Conservation (phyloP, 2,888 invertebrate genomes). For the Limnephilus rhombicus region DNA sequence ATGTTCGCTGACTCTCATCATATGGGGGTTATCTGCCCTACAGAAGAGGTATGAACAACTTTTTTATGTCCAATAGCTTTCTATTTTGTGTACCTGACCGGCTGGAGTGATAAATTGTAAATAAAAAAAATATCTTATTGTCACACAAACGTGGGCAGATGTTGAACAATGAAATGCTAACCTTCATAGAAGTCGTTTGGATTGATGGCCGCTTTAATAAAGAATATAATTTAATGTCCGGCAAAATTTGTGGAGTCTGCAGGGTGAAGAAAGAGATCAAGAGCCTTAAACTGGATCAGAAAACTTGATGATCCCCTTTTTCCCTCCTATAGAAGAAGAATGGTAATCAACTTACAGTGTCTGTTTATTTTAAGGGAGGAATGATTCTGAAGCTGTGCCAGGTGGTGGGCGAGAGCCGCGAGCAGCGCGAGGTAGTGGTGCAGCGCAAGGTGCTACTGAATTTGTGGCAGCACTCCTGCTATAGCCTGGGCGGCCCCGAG, state of each 20-base stretch:
- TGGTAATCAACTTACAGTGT: background rate
- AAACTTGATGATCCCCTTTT: background rate
- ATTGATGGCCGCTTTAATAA: too few relatives aligned
- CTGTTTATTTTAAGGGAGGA: constrained; percentile 70
- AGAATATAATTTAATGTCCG: background rate
- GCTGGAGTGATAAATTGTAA: too few relatives aligned
- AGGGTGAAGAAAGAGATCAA: too few relatives aligned
- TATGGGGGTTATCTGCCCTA: constrained; percentile 87
- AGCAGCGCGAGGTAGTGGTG: constrained; percentile 14
- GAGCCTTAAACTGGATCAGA: too few relatives aligned
- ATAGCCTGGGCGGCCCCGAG: constrained; percentile 17
- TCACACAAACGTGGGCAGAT: too few relatives aligned
- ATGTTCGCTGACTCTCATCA: constrained; percentile 88
- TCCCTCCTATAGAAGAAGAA: background rate
- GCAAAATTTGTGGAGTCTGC: too few relatives aligned
- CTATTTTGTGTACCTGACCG: background rate
- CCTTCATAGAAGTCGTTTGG: too few relatives aligned
- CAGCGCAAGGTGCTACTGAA: constrained; percentile 5
- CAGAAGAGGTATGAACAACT: constrained; percentile 81
- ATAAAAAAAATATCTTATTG: too few relatives aligned
- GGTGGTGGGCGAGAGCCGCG: background rate
- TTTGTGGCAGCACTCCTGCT: constrained; percentile 14
- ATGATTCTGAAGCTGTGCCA: constrained; percentile 72
- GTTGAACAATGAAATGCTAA: too few relatives aligned
- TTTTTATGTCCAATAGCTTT: background rate